Conservation (phyloP, 2,888 invertebrate species). For the Iselma pallidipennis region DNA sequence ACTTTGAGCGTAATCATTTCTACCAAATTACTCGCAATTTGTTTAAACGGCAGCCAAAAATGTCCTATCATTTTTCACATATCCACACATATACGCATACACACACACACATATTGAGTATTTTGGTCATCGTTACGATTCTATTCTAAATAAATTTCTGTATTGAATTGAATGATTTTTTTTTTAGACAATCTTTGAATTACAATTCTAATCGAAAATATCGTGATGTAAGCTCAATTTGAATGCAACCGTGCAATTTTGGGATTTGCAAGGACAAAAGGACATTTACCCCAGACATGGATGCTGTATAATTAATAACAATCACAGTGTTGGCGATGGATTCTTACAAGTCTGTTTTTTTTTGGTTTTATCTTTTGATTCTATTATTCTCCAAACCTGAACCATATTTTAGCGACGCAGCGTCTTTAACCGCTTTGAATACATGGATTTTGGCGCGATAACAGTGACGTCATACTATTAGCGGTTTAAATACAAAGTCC, state of each 20-base stretch:
- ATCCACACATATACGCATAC: no score
- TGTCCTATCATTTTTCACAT: conserved; percentile 15
- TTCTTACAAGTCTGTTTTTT: neutral
- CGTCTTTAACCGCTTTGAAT: no score
- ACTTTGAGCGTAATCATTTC: conserved; percentile 40
- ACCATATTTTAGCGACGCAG: no score
- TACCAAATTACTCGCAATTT: conserved; percentile 31
- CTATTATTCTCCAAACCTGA: neutral
- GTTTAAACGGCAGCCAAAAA: conserved; percentile 22
- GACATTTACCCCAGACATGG: conserved; percentile 52
- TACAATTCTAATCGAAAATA: conserved; percentile 18
- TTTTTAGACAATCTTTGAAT: no score
- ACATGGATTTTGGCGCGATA: no score
- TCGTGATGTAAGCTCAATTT: conserved; percentile 30
- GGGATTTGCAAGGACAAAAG: conserved; percentile 54
- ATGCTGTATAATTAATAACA: conserved; percentile 40
- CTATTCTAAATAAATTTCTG: no score
- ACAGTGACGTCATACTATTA: no score
- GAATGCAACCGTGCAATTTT: conserved; percentile 44
- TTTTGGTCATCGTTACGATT: no score
- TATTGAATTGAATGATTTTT: neutral
- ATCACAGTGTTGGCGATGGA: conserved; percentile 30
- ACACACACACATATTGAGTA: no score
- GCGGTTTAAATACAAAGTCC: no score
- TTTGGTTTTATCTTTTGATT: neutral